phyloP scores from a whole-genome alignment of 2,797 vertebrate genomes.

The Enteromius trimaculatus region DNA sequence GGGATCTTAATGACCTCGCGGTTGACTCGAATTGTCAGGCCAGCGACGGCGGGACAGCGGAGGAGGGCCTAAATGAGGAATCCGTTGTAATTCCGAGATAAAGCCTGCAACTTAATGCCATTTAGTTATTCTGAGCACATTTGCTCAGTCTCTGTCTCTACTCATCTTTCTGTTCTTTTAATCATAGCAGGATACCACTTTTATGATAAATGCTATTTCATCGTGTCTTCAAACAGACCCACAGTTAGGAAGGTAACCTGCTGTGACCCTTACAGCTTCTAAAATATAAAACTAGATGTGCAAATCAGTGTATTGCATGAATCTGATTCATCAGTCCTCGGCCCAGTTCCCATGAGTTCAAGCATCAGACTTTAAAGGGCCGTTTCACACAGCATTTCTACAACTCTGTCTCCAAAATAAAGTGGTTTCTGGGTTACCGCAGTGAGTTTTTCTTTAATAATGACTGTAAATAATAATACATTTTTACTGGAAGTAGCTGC shows the following conservation, averaged over 20 bases:
- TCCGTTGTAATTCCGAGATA: neutral
- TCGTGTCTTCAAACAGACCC: conserved; percentile 7
- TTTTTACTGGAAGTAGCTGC: neutral
- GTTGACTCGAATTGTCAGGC: neutral
- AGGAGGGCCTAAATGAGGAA: neutral
- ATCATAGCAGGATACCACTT: conserved; percentile 21
- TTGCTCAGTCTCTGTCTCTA: no score
- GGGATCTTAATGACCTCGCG: neutral
- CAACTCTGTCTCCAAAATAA: neutral
- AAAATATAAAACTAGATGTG: conserved; percentile 5
- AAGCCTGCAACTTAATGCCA: neutral
- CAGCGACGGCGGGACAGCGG: neutral
- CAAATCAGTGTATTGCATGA: neutral
- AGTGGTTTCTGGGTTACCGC: neutral
- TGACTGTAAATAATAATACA: neutral
- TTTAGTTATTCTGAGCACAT: conserved; percentile 14
- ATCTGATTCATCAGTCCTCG: neutral
- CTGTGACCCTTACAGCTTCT: neutral
- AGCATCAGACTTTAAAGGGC: neutral
- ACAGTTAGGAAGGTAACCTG: conserved; percentile 6
- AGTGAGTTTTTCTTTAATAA: neutral
- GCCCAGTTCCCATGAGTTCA: neutral
- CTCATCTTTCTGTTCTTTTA: neutral
- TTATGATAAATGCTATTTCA: conserved; percentile 30
- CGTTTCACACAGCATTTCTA: neutral